Evolutionary conservation across 1,140 invertebrate genomes (phyloP).

Genomic region (Trinorchestia longiramus): DNA sequence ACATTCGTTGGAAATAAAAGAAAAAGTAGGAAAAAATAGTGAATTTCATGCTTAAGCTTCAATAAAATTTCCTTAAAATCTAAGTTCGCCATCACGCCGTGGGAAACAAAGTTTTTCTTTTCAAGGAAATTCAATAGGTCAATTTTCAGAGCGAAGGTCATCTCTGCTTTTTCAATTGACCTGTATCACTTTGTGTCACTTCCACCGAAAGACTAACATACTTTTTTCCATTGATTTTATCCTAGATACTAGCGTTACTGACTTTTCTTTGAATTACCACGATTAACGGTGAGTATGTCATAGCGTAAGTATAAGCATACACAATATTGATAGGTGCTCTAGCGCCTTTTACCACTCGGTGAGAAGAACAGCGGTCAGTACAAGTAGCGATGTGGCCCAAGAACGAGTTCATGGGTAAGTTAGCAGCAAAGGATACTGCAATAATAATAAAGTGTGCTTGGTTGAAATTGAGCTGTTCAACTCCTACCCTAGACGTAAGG

Average conservation of each 20-base stretch:
- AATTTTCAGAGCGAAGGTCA: background rate
- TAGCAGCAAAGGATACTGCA: background rate
- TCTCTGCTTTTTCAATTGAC: background rate
- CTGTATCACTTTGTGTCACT: background rate
- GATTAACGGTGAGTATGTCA: too few species aligned
- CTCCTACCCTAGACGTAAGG: background rate
- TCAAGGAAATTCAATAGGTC: background rate
- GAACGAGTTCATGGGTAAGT: background rate
- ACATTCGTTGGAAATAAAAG: background rate
- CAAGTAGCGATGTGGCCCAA: background rate
- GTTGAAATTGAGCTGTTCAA: background rate
- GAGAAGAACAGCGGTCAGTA: background rate
- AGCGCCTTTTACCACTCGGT: background rate
- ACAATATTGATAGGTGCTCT: background rate
- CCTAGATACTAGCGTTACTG: background rate
- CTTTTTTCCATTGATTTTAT: background rate
- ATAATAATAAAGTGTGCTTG: background rate
- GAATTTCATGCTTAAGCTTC: background rate
- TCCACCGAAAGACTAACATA: background rate
- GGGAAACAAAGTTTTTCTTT: background rate
- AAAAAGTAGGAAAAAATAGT: background rate
- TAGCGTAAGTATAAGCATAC: too few species aligned
- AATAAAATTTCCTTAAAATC: background rate
- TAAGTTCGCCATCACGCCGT: background rate
- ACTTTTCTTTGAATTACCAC: too few species aligned